Base-by-base conservation (phyloP, 2,888 invertebrate genomes). In the Fragum sueziense region DNA sequence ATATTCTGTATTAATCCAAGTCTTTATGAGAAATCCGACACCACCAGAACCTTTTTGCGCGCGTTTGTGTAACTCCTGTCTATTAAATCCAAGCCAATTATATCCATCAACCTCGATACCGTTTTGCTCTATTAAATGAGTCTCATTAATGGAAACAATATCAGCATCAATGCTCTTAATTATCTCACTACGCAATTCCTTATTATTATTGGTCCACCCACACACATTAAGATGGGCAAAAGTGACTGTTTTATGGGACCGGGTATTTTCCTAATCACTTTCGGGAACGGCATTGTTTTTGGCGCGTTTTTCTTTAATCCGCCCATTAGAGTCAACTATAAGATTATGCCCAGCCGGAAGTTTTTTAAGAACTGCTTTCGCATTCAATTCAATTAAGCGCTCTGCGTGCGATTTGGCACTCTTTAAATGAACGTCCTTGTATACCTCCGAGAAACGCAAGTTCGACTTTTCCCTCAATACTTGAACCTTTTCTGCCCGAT, bases 221-320 rank as follows among this genome's bases (percentile, higher is more conserved):
- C 79, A 75, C 11, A 82, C 75, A 67, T 82, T 82, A n/a, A 75
- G 17, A 20, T 82, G 79, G 1, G 77, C 76, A n/a, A 82, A 20
- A 34, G 22, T 74, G 0, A 71, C 37, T 6, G 67, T 37, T 22
- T 62, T 51, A 59, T 2, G 31, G 25, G 62, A 69, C 7, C 72
- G 75, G 75, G 75, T 22, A 22, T 37, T 9, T 14, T 51, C 71
- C 71, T 70, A 72, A 4, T 34, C 3, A n/a, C 2, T 22, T 31
- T 20, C n/a, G 3, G 69, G 14, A 22, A 20, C 54, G n/a, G 41
- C 7, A 31, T 27, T 17, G 27, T 27, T 31, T 11, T n/a, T 65
- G 20, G 31, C 27, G 6, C 57, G 14, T 31, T 68, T 71, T 34
- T 70, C 41, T 25, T 47, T 67, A 17, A 79, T 75, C 20, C 75